Percentiles rank a stretch among this genome's conserved stretches.
These are phyloP conservation scores for Chinchilla lanigera DNA, from an alignment of 2,113 vertebrate species.

Conservation along the genomic window DNA sequence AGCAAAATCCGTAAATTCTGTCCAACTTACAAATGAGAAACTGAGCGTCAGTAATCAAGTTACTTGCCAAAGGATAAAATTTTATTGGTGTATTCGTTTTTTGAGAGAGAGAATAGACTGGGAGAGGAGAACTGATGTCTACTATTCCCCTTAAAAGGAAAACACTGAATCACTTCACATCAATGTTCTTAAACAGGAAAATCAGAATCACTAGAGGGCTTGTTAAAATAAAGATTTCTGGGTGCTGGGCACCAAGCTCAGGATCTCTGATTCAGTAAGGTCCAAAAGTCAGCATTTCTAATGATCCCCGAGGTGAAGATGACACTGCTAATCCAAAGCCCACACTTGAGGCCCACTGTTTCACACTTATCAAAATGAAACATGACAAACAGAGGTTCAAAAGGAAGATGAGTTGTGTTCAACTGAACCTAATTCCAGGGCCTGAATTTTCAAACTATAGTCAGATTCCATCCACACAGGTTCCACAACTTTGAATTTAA, in stretches of 20 bases:
- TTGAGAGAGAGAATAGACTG: background rate
- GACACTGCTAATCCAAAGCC: background rate
- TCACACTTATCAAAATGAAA: background rate
- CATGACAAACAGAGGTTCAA: background rate
- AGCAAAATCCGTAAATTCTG: conserved; percentile 14
- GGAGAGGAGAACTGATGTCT: background rate
- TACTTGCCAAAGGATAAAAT: background rate
- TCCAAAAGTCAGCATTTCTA: background rate
- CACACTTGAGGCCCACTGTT: background rate
- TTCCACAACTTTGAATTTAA: background rate
- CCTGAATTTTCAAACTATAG: conserved; percentile 27
- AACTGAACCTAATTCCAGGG: background rate
- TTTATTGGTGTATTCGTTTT: background rate
- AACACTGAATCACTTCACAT: background rate
- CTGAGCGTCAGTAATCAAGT: background rate
- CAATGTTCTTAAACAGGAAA: background rate
- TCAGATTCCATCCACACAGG: background rate
- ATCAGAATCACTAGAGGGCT: background rate
- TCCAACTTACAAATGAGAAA: background rate
- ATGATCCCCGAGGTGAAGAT: background rate
- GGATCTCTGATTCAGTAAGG: background rate
- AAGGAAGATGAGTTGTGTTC: background rate
- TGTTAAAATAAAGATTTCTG: background rate
- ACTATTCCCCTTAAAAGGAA: conserved; percentile 3
- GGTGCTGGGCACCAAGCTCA: background rate